A percentile compares a stretch with the other conserved stretches of the same genome.
phyloP scores from a whole-genome alignment of 2,113 vertebrate genomes.

The Saccopteryx leptura region DNA sequence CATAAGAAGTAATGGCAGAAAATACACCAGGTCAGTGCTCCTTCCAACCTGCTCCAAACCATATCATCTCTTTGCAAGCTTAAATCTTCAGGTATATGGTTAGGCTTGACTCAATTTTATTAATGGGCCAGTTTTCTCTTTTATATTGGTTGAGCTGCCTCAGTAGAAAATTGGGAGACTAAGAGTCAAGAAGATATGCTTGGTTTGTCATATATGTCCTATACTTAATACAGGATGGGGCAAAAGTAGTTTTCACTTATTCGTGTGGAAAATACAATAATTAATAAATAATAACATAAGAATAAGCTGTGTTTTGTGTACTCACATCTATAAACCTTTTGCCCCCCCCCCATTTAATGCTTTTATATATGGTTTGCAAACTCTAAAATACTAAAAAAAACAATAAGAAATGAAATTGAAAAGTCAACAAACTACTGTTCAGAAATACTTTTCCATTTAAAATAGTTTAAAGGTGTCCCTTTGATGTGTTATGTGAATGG shows the following conservation, averaged over 20 bases:
- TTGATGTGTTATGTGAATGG: slow-evolving; percentile 9
- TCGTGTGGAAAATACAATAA: no score
- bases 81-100: background rate
- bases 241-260: no score
- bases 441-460: slow-evolving; percentile 49
- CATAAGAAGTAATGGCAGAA: background rate
- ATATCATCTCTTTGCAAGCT: background rate
- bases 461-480: slow-evolving; percentile 12
- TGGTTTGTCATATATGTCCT: background rate
- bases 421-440: slow-evolving; percentile 20
- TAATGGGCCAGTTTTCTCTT: background rate
- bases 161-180: background rate
- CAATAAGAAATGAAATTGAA: slow-evolving; percentile 11
- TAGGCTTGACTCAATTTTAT: slow-evolving; percentile 5
- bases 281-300: no score
- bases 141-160: background rate
- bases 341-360: background rate
- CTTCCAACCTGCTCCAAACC: background rate
- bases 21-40: background rate
- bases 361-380: background rate
- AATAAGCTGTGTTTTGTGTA: no score
- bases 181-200: background rate
- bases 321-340: no score
- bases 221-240: background rate
- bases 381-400: slow-evolving; percentile 19